Evolutionary conservation across 1,140 invertebrate genomes (phyloP).

Genomic region (Leptinotarsa lineolata): DNA sequence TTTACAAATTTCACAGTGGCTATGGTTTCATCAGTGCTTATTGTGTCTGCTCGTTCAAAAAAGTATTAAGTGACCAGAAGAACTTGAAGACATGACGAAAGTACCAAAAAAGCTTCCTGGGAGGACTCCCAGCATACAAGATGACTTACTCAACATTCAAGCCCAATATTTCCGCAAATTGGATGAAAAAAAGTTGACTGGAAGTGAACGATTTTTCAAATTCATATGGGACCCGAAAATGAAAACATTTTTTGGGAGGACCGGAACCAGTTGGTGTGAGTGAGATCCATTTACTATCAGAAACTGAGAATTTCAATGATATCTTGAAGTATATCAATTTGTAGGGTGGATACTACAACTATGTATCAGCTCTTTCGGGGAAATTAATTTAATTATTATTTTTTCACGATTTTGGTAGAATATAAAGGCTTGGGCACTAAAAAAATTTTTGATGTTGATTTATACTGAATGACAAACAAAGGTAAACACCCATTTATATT

Average conservation of each 20-base stretch:
- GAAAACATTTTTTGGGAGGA: conserved; percentile 69
- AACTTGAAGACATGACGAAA: too few species aligned
- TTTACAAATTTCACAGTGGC: conserved; percentile 21
- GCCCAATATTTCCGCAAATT: conserved; percentile 64
- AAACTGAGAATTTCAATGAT: too few species aligned
- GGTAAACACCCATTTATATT: too few species aligned
- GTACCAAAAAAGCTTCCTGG: conserved; percentile 6
- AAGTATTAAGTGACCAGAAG: conserved; percentile 4
- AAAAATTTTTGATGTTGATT: too few species aligned
- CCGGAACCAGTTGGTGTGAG: conserved; percentile 63
- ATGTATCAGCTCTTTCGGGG: too few species aligned
- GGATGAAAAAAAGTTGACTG: conserved; percentile 59
- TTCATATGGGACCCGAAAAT: conserved; percentile 73
- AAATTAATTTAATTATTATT: too few species aligned
- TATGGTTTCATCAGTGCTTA: conserved; percentile 9
- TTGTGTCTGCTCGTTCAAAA: conserved; percentile 6
- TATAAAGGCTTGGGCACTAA: too few species aligned
- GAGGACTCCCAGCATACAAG: conserved; percentile 50
- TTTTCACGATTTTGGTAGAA: too few species aligned
- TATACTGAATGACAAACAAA: too few species aligned
- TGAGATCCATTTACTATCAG: too few species aligned
- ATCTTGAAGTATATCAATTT: conserved; percentile 64
- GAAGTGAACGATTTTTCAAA: conserved; percentile 63
- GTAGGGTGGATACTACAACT: too few species aligned
- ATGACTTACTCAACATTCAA: conserved; percentile 50